These are phyloP conservation scores for Hyperoplus immaculatus DNA, from an alignment of 2,797 vertebrate genomes.

Conservation along the genomic window DNA sequence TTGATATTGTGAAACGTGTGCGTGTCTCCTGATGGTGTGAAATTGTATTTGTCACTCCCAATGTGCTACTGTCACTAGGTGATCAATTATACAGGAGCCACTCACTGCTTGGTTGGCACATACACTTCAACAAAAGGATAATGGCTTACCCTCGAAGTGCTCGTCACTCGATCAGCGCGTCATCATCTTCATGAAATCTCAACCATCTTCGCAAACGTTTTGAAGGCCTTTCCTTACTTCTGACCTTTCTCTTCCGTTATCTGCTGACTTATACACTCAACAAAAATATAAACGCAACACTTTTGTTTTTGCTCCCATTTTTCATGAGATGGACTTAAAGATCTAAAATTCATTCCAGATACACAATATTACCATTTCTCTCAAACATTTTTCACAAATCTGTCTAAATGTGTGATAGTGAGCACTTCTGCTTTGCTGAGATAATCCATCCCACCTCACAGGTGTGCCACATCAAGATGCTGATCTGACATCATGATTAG, in stretches of 20 bases:
- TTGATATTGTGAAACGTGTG: slow-evolving; percentile 48
- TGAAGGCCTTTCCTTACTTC: background rate
- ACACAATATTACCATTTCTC: no score
- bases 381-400: no score
- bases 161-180: background rate
- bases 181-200: background rate
- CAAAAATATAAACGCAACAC: no score
- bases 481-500: no score
- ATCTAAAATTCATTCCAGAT: no score
- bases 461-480: no score
- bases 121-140: slow-evolving; percentile 27
- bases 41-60: slow-evolving; percentile 66
- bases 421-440: no score
- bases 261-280: background rate
- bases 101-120: slow-evolving; percentile 36
- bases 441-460: no score
- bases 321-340: no score
- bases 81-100: slow-evolving; percentile 71
- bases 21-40: slow-evolving; percentile 46
- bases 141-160: slow-evolving; percentile 21
- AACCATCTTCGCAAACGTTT: slow-evolving; percentile 11
- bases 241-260: background rate
- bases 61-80: slow-evolving; percentile 50
- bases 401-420: no score
- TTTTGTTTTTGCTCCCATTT: no score